Percentiles rank a stretch among this genome's conserved stretches.
phyloP scores from a whole-genome alignment of 2,888 invertebrate genomes.

The Phyllotreta cruciferae region DNA sequence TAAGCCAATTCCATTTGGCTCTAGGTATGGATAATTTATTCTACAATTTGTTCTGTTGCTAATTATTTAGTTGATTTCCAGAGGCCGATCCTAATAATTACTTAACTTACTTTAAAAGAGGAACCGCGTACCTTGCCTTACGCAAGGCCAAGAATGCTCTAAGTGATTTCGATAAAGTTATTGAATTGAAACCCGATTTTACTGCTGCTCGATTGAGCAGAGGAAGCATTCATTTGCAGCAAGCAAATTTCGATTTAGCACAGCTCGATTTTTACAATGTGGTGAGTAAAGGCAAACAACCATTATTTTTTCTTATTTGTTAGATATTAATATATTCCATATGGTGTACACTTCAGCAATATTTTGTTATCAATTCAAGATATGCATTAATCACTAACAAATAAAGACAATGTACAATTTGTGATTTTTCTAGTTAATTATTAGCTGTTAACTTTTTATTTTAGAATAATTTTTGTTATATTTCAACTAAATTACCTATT shows the following conservation, averaged over 20 bases:
- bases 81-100: conserved; percentile 97
- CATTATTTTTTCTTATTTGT: not conserved
- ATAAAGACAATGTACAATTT: no score
- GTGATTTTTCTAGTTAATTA: no score
- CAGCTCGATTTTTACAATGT: conserved; percentile 83
- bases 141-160: conserved; percentile 96
- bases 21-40: conserved; percentile 72
- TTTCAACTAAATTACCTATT: no score
- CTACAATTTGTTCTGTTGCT: not conserved
- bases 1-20: conserved; percentile 97
- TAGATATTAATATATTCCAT: no score
- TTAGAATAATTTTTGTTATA: no score
- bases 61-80: conserved; percentile 54
- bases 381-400: no score
- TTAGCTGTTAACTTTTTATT: no score
- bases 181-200: conserved; percentile 95
- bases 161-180: conserved; percentile 89
- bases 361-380: no score
- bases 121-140: conserved; percentile 93
- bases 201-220: conserved; percentile 79
- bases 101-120: conserved; percentile 93
- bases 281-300: conserved; percentile 66
- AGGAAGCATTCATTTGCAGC: conserved; percentile 88
- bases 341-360: no score
- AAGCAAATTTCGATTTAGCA: conserved; percentile 84